Percentiles rank a stretch among this genome's conserved stretches.
phyloP scores from a whole-genome alignment of 2,888 invertebrate species.

The Torymus auratus region DNA sequence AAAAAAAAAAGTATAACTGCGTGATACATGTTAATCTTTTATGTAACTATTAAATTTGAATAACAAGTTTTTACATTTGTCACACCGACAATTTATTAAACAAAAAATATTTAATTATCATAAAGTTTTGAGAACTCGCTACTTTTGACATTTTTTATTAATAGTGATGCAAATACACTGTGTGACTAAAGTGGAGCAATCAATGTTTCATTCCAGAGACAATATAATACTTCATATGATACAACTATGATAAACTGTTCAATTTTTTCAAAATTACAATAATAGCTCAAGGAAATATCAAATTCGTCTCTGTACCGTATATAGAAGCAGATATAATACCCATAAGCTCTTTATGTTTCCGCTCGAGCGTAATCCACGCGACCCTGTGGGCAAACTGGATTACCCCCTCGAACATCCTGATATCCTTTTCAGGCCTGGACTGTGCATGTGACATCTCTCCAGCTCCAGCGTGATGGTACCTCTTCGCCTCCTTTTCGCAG shows the following conservation, averaged over 20 bases:
- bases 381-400: slow-evolving; percentile 80
- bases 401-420: slow-evolving; percentile 80
- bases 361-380: slow-evolving; percentile 82
- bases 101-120: too few species aligned
- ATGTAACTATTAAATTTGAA: too few species aligned
- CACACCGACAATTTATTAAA: too few species aligned
- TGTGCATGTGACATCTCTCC: slow-evolving; percentile 74
- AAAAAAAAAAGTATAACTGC: too few species aligned
- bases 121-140: too few species aligned
- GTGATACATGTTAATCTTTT: too few species aligned
- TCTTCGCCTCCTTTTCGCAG: slow-evolving; percentile 59
- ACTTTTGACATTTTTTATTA: too few species aligned
- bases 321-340: slow-evolving; percentile 73
- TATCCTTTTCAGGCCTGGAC: slow-evolving; percentile 82
- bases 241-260: background rate
- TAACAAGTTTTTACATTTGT: too few species aligned
- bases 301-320: too few species aligned
- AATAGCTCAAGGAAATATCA: too few species aligned
- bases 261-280: background rate
- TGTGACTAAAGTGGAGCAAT: background rate
- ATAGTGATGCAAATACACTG: too few species aligned
- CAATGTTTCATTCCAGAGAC: background rate
- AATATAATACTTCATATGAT: background rate
- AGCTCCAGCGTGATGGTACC: slow-evolving; percentile 80
- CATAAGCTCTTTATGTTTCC: slow-evolving; percentile 80